phyloP scores from a whole-genome alignment of 2,113 vertebrate species.

The Setophaga coronata region DNA sequence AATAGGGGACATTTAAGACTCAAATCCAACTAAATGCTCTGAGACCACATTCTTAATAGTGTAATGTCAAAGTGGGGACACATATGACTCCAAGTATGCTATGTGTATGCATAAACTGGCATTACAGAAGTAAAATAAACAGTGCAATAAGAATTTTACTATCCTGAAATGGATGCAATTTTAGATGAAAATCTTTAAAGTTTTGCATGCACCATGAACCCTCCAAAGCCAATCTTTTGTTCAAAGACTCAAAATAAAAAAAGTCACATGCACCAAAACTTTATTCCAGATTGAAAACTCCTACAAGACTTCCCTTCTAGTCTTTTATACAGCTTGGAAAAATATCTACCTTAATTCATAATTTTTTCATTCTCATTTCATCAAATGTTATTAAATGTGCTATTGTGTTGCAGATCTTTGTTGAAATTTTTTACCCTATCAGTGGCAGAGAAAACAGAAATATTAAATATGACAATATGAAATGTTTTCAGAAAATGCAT shows the following conservation, averaged over 20 bases:
- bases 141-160: background rate
- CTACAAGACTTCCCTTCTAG: background rate
- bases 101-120: background rate
- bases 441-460: background rate
- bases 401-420: background rate
- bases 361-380: background rate
- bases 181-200: background rate
- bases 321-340: background rate
- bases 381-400: background rate
- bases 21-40: background rate
- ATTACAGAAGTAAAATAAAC: background rate
- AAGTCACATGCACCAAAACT: background rate
- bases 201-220: background rate
- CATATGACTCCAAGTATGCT: background rate
- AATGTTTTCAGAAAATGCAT: background rate
- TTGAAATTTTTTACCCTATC: background rate
- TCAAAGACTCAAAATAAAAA: background rate
- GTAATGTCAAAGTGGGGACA: background rate
- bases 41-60: background rate
- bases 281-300: background rate
- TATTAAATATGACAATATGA: background rate
- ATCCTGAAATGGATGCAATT: background rate
- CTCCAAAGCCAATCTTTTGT: background rate
- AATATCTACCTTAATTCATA: background rate
- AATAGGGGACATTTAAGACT: background rate